Evolutionary conservation across 2,797 vertebrate genomes (phyloP), one percentile per base, ranked within the genome.

Genomic region (Alectoris magna): DNA sequence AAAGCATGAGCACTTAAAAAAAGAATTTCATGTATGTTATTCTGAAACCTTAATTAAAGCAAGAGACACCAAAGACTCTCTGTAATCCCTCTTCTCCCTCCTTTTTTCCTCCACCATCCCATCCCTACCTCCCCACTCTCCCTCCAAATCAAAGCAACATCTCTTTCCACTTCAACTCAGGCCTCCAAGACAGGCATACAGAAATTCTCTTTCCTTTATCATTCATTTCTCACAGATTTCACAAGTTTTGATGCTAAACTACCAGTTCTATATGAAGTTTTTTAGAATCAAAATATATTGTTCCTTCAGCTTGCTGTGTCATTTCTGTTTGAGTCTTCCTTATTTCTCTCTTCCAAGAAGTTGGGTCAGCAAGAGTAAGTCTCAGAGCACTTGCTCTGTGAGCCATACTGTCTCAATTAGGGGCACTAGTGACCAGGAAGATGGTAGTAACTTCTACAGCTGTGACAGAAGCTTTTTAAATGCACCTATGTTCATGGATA

Each of bases 31-130:
- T 18, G 27, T 38, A 48, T 56, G 22, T 29, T 76, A 19, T 39
- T 66, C 43, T 27, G 70, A 92, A 89, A 78, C 15, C 7, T 17
- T 84, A 87, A 84, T 79, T 86, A 73, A 22, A 86, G 8, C 53
- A 66, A 60, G 16, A 76, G 18, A 58, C 29, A 80, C 6, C 14
- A 73, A 76, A 87, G 24, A 27, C 15, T 62, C 88, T 44, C 27
- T 41, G 14, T 24, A 71, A 77, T 49, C 7, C 23, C 14, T 74
- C 82, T 16, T 80, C 11, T 74, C 4, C 51, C 27, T 29, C 27
- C 10, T 8, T 58, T n/a, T n/a, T n/a, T n/a, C 19, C n/a, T 13
- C 18, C 17, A 29, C 31, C 18, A n/a, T 4, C 29, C 29, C 17
- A 56, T 10, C 29, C 29, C 29, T n/a, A n/a, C 29, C 29, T n/a